Percentiles rank a stretch among this genome's conserved stretches.
These are phyloP conservation scores for Anthopleura xanthogrammica DNA, from an alignment of 92 coral and sea anemone species.

Conservation along the genomic window DNA sequence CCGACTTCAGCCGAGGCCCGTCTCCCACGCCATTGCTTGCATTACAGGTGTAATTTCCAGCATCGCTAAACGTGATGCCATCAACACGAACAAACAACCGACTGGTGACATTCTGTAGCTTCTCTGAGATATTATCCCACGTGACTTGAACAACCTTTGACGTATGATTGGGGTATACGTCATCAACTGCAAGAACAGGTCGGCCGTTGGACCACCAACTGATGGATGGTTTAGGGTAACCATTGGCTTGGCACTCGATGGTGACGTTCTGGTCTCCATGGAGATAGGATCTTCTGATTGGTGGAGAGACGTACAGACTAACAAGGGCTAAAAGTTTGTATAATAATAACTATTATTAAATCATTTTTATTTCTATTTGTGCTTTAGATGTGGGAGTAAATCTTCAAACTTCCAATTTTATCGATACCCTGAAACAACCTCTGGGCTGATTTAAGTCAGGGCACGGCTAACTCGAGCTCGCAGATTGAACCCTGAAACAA, in stretches of 20 bases:
- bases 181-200: not conserved
- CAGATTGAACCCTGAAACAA: no score
- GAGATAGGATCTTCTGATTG: conserved; percentile 11
- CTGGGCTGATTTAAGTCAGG: no score
- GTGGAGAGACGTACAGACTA: conserved; percentile 3
- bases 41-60: conserved; percentile 36
- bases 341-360: not conserved
- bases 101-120: conserved; percentile 44
- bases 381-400: no score
- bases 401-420: no score
- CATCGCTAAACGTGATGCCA: conserved; percentile 44
- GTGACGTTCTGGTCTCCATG: conserved; percentile 21
- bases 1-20: conserved; percentile 3
- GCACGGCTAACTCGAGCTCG: no score
- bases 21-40: conserved; percentile 29
- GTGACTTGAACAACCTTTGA: conserved; percentile 29
- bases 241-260: conserved; percentile 52
- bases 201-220: conserved; percentile 36
- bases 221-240: conserved; percentile 48
- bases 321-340: not conserved
- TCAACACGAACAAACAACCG: conserved; percentile 49
- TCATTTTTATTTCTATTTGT: not conserved
- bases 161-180: conserved; percentile 8
- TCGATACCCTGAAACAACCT: no score
- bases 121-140: conserved; percentile 10